These are phyloP conservation scores for Drosophila auraria DNA, from an alignment of 1,140 invertebrate species.

Conservation along the genomic window DNA sequence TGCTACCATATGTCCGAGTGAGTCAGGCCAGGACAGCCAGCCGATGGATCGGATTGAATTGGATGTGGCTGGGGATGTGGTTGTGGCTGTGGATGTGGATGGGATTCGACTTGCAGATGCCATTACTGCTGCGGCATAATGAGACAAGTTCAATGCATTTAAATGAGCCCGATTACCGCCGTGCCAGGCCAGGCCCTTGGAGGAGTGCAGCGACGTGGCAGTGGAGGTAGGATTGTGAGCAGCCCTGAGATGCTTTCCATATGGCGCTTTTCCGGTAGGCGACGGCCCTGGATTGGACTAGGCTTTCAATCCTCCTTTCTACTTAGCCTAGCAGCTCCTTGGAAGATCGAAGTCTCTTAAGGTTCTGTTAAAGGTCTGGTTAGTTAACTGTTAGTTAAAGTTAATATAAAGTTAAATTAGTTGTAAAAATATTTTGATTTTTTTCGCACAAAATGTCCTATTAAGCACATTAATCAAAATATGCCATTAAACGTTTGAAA, in stretches of 20 bases:
- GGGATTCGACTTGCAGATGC: constrained; percentile 41
- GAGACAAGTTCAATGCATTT: constrained; percentile 70
- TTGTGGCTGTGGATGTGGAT: not conserved
- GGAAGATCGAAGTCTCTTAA: too few relatives aligned
- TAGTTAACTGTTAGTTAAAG: not conserved
- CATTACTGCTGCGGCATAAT: constrained; percentile 27
- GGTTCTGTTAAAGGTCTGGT: too few relatives aligned
- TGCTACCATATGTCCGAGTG: constrained; percentile 64
- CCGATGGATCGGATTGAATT: constrained; percentile 14
- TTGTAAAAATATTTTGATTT: not conserved
- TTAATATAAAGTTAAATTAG: too few relatives aligned
- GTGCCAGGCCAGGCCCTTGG: constrained; percentile 4
- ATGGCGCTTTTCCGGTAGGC: constrained; percentile 16
- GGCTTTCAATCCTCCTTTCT: too few relatives aligned
- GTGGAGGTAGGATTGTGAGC: not conserved
- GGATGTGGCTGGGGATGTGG: constrained; percentile 1
- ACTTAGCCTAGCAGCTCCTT: too few relatives aligned
- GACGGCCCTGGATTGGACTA: not conserved
- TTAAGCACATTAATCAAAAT: not conserved
- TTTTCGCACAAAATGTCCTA: not conserved
- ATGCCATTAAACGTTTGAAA: too few relatives aligned
- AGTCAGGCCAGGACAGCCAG: constrained; percentile 15
- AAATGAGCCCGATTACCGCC: constrained; percentile 71
- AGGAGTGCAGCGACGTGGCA: constrained; percentile 10
- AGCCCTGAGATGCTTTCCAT: constrained; percentile 35